Base-by-base conservation (phyloP, 2,797 vertebrate species). In the Vipera ursinii region DNA sequence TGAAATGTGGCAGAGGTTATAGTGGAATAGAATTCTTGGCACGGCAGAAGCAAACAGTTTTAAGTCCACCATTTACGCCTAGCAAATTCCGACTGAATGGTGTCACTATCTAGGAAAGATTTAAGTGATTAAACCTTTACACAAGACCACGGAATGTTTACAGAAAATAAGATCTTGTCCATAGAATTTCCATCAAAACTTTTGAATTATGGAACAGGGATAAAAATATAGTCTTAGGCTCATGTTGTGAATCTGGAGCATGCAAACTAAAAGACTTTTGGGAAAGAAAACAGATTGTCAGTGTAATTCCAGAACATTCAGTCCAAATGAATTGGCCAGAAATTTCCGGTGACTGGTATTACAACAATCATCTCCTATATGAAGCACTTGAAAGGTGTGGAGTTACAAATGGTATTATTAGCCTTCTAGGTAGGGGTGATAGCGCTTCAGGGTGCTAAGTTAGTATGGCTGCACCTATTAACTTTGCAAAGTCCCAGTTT, bases 51-150 rank as follows among this genome's bases (percentile, higher is more conserved):
- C 15, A 69, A 92, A 89, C 26, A 92, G 86, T 0, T 53, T 53
- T 17, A 38, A 65, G 88, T 91, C 93, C 91, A 91, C 93, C 90
- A 90, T 73, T 94, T 93, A 93, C 60, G 88, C 94, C 92, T 94
- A 93, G 60, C 38, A 26, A 95, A 96, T 92, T 89, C 94, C 95
- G 92, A 92, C 88, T 7, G 57, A 86, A 95, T 91, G 94, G 95
- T 94, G 28, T 0, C 96, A 94, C 94, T 93, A 87, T 93, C 94
- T 93, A 60, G 92, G 93, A 94, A 92, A 91, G 91, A 95, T 95
- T 85, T 95, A 89, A 94, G 44, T 94, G 59, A 60, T 63, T 2
- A 90, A 94, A 88, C 93, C 94, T 95, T 95, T 96, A 96, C 93
- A 92, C 94, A 96, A 94, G 94, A 93, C 92, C 87, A 96, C 93